Percentiles rank a stretch among this genome's conserved stretches.
Conservation (phyloP, 2,888 invertebrate species). For the Caenorhabditis afra region DNA sequence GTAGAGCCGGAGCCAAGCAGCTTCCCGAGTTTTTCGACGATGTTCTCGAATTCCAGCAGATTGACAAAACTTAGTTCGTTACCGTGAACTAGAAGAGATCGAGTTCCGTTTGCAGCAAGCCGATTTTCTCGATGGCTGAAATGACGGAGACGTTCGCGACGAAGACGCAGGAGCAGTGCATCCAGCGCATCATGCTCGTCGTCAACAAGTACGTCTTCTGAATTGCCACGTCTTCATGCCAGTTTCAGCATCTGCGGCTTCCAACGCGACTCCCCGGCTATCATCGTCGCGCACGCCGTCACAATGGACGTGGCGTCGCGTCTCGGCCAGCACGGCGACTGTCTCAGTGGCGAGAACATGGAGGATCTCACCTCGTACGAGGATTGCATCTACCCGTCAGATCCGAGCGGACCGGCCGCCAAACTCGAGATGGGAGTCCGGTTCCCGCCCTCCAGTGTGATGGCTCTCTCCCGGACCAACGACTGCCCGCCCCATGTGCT, state of each 20-base stretch:
- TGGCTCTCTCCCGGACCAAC: constrained; percentile 42
- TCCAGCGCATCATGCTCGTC: constrained; percentile 46
- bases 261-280: constrained; percentile 27
- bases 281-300: constrained; percentile 57
- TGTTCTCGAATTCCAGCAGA: constrained; percentile 22
- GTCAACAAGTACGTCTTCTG: constrained; percentile 34
- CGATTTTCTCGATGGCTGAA: constrained; percentile 49
- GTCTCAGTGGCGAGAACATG: constrained; percentile 8
- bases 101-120: constrained; percentile 37
- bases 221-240: not conserved
- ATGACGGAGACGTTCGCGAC: constrained; percentile 32
- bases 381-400: constrained; percentile 20
- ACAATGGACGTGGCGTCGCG: constrained; percentile 50
- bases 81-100: not conserved
- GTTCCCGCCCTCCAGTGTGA: constrained; percentile 55
- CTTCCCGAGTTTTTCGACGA: constrained; percentile 48
- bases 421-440: constrained; percentile 57
- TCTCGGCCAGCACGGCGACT: constrained; percentile 46
- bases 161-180: constrained; percentile 50
- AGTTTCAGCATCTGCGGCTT: constrained; percentile 50
- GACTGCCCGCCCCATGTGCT: constrained; percentile 55
- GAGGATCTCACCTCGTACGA: constrained; percentile 58
- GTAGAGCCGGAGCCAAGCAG: constrained; percentile 36
- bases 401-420: constrained; percentile 40
- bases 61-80: constrained; percentile 46